phyloP scores from a whole-genome alignment of 2,888 invertebrate genomes.

The Lypha dubia region DNA sequence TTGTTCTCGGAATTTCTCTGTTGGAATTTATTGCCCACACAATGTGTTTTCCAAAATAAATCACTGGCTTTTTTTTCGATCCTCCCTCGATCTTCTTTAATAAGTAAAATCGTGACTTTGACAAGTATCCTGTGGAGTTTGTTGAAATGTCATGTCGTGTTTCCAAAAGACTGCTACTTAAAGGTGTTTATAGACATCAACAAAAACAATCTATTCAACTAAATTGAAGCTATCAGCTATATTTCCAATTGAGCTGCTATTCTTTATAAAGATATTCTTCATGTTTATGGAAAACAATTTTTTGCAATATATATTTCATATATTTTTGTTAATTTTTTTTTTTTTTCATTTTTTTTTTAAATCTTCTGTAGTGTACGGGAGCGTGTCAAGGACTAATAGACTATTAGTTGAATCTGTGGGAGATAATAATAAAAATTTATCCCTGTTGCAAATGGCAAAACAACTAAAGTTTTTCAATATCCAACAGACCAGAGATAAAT shows the following conservation, averaged over 20 bases:
- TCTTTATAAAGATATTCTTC: not conserved
- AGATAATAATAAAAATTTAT: slow-evolving; percentile 18
- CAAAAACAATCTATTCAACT: slow-evolving; percentile 44
- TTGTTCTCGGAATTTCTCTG: slow-evolving; percentile 6
- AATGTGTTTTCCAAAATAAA: slow-evolving; percentile 36
- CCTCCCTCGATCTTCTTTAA: slow-evolving; percentile 30
- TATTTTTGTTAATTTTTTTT: slow-evolving; percentile 34
- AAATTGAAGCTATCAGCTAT: slow-evolving; percentile 66
- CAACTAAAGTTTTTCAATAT: not conserved
- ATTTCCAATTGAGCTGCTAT: slow-evolving; percentile 42
- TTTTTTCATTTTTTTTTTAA: not conserved
- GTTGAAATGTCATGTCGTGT: slow-evolving; percentile 77
- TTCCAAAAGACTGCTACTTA: slow-evolving; percentile 76
- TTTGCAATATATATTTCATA: slow-evolving; percentile 60
- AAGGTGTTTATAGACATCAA: slow-evolving; percentile 74
- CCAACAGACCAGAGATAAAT: not conserved
- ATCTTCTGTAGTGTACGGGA: slow-evolving; percentile 77
- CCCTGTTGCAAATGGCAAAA: slow-evolving; percentile 45
- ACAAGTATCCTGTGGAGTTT: slow-evolving; percentile 76
- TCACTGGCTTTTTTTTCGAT: not conserved
- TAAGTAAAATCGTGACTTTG: slow-evolving; percentile 48
- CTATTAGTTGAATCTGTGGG: slow-evolving; percentile 70
- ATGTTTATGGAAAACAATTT: slow-evolving; percentile 46
- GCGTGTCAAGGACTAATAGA: slow-evolving; percentile 81
- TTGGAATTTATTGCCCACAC: slow-evolving; percentile 28